Conservation (phyloP, 2,113 vertebrate genomes). For the Colossoma macropomum region DNA sequence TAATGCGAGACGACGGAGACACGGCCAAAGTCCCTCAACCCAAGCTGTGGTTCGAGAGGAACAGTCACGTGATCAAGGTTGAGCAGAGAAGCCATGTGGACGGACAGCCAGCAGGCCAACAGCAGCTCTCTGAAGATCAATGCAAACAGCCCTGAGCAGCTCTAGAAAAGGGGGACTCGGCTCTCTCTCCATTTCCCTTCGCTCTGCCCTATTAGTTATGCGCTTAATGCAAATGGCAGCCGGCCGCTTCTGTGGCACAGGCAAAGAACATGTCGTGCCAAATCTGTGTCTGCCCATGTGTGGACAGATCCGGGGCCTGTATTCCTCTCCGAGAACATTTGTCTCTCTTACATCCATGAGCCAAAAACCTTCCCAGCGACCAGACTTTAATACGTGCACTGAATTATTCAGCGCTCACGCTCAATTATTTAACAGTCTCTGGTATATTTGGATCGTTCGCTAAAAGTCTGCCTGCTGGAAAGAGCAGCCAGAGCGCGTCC, state of each 20-base stretch:
- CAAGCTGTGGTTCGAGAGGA: background rate
- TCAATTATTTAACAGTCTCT: constrained; percentile 64
- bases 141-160: background rate
- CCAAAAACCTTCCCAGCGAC: constrained; percentile 58
- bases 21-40: background rate
- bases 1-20: constrained; percentile 1
- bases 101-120: background rate
- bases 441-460: constrained; percentile 65
- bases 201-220: constrained; percentile 33
- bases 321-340: constrained; percentile 54
- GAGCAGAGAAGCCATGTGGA: background rate
- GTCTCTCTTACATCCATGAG: constrained; percentile 56
- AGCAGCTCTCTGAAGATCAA: background rate
- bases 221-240: constrained; percentile 25
- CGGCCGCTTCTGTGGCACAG: background rate
- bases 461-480: constrained; percentile 46
- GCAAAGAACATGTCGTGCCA: constrained; percentile 6
- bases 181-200: background rate
- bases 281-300: constrained; percentile 41
- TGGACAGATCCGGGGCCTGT: constrained; percentile 39
- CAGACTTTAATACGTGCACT: constrained; percentile 64
- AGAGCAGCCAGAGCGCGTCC: constrained; percentile 1
- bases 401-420: constrained; percentile 60
- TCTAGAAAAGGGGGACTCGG: background rate
- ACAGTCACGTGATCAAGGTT: background rate